Conservation (phyloP, 2,113 vertebrate genomes). For the Dipodomys spectabilis region DNA sequence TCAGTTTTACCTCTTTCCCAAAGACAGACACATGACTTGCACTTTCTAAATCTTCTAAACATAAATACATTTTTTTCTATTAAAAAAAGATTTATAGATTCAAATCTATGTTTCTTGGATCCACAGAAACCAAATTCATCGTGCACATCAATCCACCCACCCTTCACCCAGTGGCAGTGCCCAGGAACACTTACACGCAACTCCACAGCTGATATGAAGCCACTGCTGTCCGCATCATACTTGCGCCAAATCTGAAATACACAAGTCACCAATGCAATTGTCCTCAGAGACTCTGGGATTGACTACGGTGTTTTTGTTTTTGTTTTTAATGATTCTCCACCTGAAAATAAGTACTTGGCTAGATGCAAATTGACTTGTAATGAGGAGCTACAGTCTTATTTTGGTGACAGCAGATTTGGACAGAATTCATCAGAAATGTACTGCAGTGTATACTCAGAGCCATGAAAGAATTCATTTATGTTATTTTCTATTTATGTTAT, state of each 20-base stretch:
- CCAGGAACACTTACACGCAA: conserved; percentile 88
- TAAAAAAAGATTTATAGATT: background rate
- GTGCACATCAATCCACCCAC: no score
- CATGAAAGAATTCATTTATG: background rate
- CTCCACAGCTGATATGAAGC: conserved; percentile 95
- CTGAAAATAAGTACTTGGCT: background rate
- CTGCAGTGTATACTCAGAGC: background rate
- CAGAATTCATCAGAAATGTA: background rate
- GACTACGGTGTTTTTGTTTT: background rate
- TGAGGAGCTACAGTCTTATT: background rate
- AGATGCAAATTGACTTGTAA: background rate
- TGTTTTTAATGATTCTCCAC: background rate
- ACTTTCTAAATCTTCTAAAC: background rate
- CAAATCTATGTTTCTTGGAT: background rate
- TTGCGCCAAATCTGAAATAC: conserved; percentile 95
- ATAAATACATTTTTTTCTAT: background rate
- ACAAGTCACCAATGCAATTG: background rate
- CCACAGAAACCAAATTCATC: background rate
- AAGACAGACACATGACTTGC: background rate
- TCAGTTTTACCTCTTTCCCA: background rate
- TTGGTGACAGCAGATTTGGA: background rate
- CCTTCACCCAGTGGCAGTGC: rapidly evolving
- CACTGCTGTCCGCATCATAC: conserved; percentile 96
- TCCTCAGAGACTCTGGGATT: background rate
- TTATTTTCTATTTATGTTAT: no score